Conservation (phyloP, 1,140 invertebrate genomes). For the Hypsibius dujardini region DNA sequence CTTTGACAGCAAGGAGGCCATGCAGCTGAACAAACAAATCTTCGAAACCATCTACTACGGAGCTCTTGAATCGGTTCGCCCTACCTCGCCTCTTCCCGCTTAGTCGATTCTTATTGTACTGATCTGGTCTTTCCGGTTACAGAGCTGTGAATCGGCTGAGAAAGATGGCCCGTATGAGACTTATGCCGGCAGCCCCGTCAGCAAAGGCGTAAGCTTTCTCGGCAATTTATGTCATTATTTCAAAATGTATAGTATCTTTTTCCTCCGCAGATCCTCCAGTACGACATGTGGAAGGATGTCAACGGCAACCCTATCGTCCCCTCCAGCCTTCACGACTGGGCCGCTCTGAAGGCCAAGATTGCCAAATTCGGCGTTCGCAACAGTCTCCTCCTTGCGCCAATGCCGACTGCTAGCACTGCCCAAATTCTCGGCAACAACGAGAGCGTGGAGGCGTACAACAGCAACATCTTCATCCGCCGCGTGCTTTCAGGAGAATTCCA, state of each 20-base stretch:
- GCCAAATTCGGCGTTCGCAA: slow-evolving; percentile 76
- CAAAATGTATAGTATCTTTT: too few species aligned
- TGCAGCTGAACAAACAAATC: slow-evolving; percentile 75
- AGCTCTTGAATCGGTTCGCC: slow-evolving; percentile 62
- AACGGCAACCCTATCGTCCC: too few species aligned
- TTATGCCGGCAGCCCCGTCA: slow-evolving; percentile 73
- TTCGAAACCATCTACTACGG: slow-evolving; percentile 97
- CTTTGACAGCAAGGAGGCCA: slow-evolving; percentile 59
- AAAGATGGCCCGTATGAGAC: slow-evolving; percentile 70
- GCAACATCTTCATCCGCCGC: slow-evolving; percentile 81
- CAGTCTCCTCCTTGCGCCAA: slow-evolving; percentile 80
- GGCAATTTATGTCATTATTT: too few species aligned
- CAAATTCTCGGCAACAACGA: slow-evolving; percentile 99
- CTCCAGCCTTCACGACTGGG: slow-evolving; percentile 75
- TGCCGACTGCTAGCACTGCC: slow-evolving; percentile 97
- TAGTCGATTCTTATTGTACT: neutral
- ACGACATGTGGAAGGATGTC: slow-evolving; percentile 99
- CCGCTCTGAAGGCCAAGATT: slow-evolving; percentile 62
- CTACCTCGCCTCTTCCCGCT: neutral
- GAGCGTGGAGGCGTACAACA: slow-evolving; percentile 93
- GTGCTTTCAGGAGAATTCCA: slow-evolving; percentile 77
- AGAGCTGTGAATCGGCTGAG: slow-evolving; percentile 78
- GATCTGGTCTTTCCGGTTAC: neutral
- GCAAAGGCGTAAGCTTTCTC: slow-evolving; percentile 52
- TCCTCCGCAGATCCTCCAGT: slow-evolving; percentile 58